Base-by-base conservation (phyloP, 2,797 vertebrate species). In the Pogonophryne albipinna region DNA sequence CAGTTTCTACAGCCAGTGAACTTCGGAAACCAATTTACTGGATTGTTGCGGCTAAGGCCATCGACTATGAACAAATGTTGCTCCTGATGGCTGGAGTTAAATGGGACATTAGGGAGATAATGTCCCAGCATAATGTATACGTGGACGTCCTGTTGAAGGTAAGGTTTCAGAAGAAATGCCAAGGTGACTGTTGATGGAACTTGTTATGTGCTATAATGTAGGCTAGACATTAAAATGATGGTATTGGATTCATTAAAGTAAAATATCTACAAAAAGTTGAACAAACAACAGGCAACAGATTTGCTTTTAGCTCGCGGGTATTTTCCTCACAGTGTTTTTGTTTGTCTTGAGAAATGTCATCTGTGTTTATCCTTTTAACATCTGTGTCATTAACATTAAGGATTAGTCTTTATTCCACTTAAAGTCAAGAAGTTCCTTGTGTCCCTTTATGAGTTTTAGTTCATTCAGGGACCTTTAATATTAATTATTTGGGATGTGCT, bases 81-180 rank as follows among this genome's bases (percentile, higher is more conserved):
- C 95, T 97, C 46, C 91, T 99, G 76, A 99, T 99, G 98, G 87
- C 96, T 0, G 97, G 96, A 60, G 98, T 99, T 66, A 99, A 99
- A 88, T 99, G 98, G 98, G 98, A 99, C 91, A 97, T 99, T 60
- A 97, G 96, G 82, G 98, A 99, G 94, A 99, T 99, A 82, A 99
- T 99, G 98, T 99, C 98, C 2, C 98, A 99, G 88, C 98, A 99
- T 90, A 99, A 99, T 11, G 70, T 99, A 16, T 99, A 99, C 10
- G 97, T 99, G 83, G 98, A 99, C 80, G 95, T 97, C 61, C 93
- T 99, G 81, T 88, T 99, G 69, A 98, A 99, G 97, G 98, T 97
- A 95, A 95, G 27, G 58, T 79, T 63, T 41, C 14, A 27, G 51
- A 14, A 11, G 8, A 50, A 58, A 56, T 46, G n/a, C 5, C 1